Conservation (phyloP, 2,797 vertebrate genomes). For the Pipistrellus pipistrellus region DNA sequence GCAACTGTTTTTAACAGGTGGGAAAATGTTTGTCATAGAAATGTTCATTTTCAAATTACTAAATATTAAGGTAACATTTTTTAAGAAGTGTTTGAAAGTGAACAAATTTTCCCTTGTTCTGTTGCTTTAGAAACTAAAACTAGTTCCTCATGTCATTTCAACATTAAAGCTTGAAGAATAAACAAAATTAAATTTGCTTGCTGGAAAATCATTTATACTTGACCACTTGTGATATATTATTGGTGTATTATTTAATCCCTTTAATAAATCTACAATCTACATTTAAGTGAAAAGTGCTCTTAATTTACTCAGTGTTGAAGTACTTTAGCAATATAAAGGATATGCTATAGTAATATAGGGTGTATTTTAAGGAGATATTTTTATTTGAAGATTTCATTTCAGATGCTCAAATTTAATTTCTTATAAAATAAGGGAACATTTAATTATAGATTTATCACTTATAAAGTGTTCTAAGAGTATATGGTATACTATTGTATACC, state of each 20-base stretch:
- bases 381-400: conserved; percentile 32
- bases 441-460: conserved; percentile 16
- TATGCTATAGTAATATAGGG: not conserved
- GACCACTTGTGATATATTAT: conserved; percentile 14
- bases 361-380: conserved; percentile 48
- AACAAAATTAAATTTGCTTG: conserved; percentile 7
- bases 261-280: not conserved
- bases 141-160: conserved; percentile 22
- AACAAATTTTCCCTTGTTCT: conserved; percentile 30
- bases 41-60: conserved; percentile 50
- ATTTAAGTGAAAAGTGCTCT: conserved; percentile 47
- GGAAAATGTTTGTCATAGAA: conserved; percentile 54
- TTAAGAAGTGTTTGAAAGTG: conserved; percentile 22
- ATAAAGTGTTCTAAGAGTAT: not conserved
- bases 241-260: conserved; percentile 7
- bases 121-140: not conserved
- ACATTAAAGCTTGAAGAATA: conserved; percentile 2
- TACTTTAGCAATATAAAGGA: not conserved
- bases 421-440: not conserved
- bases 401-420: conserved; percentile 39
- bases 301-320: conserved; percentile 45
- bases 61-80: conserved; percentile 56
- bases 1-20: not conserved
- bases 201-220: not conserved
- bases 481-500: not conserved